phyloP scores from a whole-genome alignment of 2,888 invertebrate genomes.

The Acholoe squamosa region DNA sequence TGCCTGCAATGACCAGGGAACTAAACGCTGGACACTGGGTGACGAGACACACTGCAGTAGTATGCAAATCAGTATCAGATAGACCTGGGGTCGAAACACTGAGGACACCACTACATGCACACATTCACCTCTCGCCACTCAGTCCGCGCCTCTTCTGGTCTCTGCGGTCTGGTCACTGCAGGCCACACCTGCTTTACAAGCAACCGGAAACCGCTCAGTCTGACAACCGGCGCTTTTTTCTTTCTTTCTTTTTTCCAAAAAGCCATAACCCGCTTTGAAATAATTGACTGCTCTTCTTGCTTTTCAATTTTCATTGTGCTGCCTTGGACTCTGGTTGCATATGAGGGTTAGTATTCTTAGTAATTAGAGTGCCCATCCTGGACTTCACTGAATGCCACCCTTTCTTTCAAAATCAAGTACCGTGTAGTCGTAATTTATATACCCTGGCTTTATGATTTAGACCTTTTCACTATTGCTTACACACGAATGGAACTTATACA shows the following conservation, averaged over 20 bases:
- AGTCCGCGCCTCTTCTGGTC: not conserved
- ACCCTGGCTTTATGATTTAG: no score
- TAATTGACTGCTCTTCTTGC: not conserved
- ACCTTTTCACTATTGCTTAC: no score
- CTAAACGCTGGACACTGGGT: constrained; percentile 55
- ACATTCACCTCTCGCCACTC: constrained; percentile 19
- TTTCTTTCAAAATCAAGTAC: no score
- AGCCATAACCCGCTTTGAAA: not conserved
- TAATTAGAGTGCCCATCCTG: not conserved
- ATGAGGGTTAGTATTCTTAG: not conserved
- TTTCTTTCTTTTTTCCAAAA: not conserved
- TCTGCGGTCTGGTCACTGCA: not conserved
- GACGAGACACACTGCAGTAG: constrained; percentile 41
- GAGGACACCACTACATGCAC: constrained; percentile 54
- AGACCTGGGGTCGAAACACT: constrained; percentile 24
- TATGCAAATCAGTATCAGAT: not conserved
- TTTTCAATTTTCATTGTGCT: not conserved
- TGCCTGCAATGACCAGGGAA: constrained; percentile 61
- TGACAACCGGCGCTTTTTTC: not conserved
- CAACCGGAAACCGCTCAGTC: not conserved
- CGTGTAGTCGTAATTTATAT: no score
- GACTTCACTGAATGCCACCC: not conserved
- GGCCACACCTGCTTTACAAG: not conserved
- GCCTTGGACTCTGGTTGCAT: not conserved
- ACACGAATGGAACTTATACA: not conserved